A percentile compares a stretch with the other conserved stretches of the same genome.
Evolutionary conservation across 2,888 invertebrate genomes (phyloP).

Genomic region (Nemotelus nigrinus): DNA sequence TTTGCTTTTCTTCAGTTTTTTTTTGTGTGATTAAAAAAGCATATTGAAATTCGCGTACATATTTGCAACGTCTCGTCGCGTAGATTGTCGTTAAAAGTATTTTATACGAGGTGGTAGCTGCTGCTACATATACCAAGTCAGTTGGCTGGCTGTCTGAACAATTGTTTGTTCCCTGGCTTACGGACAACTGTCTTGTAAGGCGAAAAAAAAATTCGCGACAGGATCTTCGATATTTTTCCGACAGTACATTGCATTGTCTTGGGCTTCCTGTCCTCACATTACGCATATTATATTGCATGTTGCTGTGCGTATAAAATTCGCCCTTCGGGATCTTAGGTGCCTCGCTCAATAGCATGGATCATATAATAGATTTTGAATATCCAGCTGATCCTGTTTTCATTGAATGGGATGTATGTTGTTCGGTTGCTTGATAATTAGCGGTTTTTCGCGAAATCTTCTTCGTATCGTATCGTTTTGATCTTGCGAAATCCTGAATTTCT

Average conservation of each 20-base stretch:
- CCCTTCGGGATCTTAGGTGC: not conserved
- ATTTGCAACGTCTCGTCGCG: constrained; percentile 10
- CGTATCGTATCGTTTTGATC: not conserved
- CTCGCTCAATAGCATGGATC: not conserved
- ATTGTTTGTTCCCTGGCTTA: too few species aligned
- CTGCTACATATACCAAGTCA: too few species aligned
- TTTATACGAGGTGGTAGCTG: too few species aligned
- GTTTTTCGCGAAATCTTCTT: constrained; percentile 47
- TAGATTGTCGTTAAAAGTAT: too few species aligned
- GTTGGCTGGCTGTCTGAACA: too few species aligned
- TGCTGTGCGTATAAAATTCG: not conserved
- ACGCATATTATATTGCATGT: not conserved
- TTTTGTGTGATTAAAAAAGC: not conserved
- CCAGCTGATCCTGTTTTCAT: constrained; percentile 53
- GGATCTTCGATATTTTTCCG: not conserved
- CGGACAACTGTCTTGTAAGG: not conserved
- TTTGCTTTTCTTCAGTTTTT: not conserved
- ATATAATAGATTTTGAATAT: constrained; percentile 36
- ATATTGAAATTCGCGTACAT: constrained; percentile 27
- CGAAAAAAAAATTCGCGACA: constrained; percentile 22
- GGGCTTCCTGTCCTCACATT: constrained; percentile 21
- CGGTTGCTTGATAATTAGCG: constrained; percentile 49
- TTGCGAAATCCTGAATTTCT: constrained; percentile 45
- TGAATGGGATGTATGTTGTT: constrained; percentile 47
- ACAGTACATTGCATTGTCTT: not conserved